phyloP scores from a whole-genome alignment of 2,888 invertebrate species.

The Lochmaea capreae region DNA sequence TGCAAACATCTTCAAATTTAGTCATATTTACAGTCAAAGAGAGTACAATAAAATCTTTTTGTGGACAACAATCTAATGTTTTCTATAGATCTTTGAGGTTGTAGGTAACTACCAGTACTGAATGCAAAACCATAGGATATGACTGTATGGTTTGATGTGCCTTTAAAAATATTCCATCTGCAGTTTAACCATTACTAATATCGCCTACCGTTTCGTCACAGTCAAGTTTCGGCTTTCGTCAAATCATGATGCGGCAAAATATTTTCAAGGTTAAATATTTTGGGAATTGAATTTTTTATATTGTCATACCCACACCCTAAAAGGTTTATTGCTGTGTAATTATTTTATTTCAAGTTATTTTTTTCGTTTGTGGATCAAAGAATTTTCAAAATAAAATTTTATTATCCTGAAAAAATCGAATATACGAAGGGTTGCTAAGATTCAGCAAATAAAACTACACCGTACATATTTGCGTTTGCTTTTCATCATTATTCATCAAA shows the following conservation, averaged over 20 bases:
- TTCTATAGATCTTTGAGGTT: not conserved
- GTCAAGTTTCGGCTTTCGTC: slow-evolving; percentile 1
- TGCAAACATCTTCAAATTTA: not conserved
- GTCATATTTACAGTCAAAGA: not conserved
- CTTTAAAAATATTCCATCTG: slow-evolving; percentile 28
- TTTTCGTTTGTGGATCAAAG: too few species aligned
- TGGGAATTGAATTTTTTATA: not conserved
- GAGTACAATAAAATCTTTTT: not conserved
- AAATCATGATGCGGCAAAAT: not conserved
- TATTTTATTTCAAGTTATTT: too few species aligned
- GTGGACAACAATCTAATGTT: slow-evolving; percentile 1
- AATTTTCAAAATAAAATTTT: too few species aligned
- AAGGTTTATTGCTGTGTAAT: not conserved
- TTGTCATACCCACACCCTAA: not conserved
- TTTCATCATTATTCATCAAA: too few species aligned
- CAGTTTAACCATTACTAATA: slow-evolving; percentile 30
- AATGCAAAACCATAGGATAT: slow-evolving; percentile 14
- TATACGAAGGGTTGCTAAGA: too few species aligned
- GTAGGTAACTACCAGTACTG: slow-evolving; percentile 3
- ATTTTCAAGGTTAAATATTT: not conserved
- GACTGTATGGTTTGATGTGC: slow-evolving; percentile 23
- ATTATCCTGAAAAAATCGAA: too few species aligned
- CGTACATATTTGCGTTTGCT: too few species aligned
- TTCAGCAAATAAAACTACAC: too few species aligned
- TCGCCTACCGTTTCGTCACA: slow-evolving; percentile 9